These are phyloP conservation scores for Chauna torquata DNA, from an alignment of 2,113 vertebrate species.

Conservation along the genomic window DNA sequence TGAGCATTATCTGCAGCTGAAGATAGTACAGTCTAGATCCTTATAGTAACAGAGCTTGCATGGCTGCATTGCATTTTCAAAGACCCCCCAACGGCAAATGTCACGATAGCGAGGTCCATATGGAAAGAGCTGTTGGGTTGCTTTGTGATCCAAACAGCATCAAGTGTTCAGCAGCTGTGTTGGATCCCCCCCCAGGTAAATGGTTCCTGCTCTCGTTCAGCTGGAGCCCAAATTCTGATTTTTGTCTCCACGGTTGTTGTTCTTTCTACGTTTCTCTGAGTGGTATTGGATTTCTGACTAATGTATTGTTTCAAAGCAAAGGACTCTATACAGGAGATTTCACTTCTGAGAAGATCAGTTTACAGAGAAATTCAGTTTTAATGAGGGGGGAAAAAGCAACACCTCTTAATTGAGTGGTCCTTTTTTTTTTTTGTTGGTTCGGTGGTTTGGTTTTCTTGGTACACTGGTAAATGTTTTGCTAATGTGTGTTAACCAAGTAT, in stretches of 20 bases:
- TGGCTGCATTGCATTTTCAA: not conserved
- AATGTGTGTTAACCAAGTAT: not conserved
- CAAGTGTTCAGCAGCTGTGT: not conserved
- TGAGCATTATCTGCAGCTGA: not conserved
- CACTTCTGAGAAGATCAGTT: not conserved
- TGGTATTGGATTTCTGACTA: fast-evolving
- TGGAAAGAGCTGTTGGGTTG: not conserved
- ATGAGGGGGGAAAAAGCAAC: not conserved
- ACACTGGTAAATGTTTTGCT: not conserved
- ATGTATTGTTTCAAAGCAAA: not conserved
- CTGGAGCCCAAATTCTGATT: not conserved
- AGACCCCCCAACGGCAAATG: not conserved
- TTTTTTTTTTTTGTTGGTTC: not conserved
- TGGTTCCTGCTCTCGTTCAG: not conserved
- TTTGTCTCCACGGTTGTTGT: not conserved
- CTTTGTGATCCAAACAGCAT: not conserved
- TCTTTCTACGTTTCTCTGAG: not conserved
- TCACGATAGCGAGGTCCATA: fast-evolving
- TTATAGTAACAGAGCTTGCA: not conserved
- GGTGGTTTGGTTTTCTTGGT: not conserved
- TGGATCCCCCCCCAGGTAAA: not conserved
- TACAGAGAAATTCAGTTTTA: not conserved
- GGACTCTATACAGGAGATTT: not conserved
- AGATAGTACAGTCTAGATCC: not conserved
- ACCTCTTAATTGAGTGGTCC: not conserved